Conservation (phyloP, 35 echinoderm and acorn worm species). For the Diadema setosum region DNA sequence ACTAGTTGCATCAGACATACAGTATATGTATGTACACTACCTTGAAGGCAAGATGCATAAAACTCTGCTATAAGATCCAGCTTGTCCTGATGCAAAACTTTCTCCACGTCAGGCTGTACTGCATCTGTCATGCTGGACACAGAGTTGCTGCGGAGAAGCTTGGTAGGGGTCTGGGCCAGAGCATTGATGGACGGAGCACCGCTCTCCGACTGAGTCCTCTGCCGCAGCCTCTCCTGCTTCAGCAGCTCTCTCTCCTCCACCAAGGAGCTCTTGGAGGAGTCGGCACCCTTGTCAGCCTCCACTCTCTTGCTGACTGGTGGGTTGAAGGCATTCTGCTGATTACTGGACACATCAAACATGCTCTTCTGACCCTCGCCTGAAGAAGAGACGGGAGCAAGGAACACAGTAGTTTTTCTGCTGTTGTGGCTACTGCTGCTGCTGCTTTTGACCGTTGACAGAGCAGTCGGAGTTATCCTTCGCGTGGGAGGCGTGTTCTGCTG, state of each 20-base stretch:
- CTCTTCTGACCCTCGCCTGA: neutral
- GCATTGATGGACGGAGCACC: neutral
- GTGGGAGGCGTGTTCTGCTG: neutral
- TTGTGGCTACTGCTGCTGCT: neutral
- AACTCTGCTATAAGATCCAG: constrained; percentile 45
- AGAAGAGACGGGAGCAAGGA: neutral
- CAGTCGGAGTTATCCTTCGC: constrained; percentile 49
- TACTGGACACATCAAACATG: neutral
- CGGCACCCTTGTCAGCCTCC: neutral
- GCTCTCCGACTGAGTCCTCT: constrained; percentile 4
- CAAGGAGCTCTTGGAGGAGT: neutral
- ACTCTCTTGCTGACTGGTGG: neutral
- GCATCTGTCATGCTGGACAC: neutral
- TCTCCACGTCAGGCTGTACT: neutral
- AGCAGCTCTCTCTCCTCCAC: constrained; percentile 59
- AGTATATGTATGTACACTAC: no score
- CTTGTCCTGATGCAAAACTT: constrained; percentile 35
- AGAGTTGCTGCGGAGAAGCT: constrained; percentile 5
- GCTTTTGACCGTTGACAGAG: no score
- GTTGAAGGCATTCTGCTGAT: neutral
- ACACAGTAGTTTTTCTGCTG: neutral
- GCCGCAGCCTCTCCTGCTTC: neutral
- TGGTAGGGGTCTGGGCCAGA: constrained; percentile 20
- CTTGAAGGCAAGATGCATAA: constrained; percentile 58
- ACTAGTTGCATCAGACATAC: no score